These are phyloP conservation scores for Drosophila formosana DNA, from an alignment of 2,888 invertebrate genomes.

Conservation along the genomic window DNA sequence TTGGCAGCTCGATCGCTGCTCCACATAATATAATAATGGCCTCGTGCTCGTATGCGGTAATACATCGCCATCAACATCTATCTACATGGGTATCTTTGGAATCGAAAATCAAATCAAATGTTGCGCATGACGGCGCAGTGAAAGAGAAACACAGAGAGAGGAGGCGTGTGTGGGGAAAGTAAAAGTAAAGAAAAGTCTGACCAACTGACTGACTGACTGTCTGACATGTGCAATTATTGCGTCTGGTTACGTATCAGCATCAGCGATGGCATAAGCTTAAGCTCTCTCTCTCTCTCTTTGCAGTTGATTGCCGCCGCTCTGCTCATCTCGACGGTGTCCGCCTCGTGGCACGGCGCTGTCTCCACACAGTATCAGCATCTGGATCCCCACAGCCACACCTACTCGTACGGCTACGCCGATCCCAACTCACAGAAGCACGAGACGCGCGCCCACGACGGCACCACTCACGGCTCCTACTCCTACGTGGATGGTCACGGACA, in stretches of 20 bases:
- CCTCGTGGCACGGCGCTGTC: conserved; percentile 83
- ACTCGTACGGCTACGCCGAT: conserved; percentile 88
- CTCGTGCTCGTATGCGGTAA: conserved; percentile 67
- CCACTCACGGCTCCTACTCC: conserved; percentile 89
- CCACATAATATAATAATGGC: conserved; percentile 65
- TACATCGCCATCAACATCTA: conserved; percentile 15
- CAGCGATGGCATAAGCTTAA: not conserved
- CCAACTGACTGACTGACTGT: conserved; percentile 39
- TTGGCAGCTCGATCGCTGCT: conserved; percentile 11
- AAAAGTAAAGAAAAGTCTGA: conserved; percentile 34
- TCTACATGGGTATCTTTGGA: conserved; percentile 49
- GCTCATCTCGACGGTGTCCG: conserved; percentile 83
- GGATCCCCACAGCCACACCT: conserved; percentile 87
- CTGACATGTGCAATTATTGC: conserved; percentile 37
- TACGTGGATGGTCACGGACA: conserved; percentile 89
- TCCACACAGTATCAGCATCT: conserved; percentile 87
- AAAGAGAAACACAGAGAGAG: not conserved
- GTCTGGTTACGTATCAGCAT: conserved; percentile 42
- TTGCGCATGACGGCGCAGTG: conserved; percentile 58
- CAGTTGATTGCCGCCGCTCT: conserved; percentile 83
- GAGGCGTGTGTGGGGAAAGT: conserved; percentile 29
- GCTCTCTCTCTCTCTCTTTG: conserved; percentile 4
- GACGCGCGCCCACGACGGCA: conserved; percentile 87
- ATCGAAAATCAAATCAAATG: conserved; percentile 68
- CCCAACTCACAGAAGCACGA: conserved; percentile 89